A percentile compares a stretch with the other conserved stretches of the same genome.
Evolutionary conservation across 2,888 invertebrate species (phyloP).

Genomic region (Nomada fucata): DNA sequence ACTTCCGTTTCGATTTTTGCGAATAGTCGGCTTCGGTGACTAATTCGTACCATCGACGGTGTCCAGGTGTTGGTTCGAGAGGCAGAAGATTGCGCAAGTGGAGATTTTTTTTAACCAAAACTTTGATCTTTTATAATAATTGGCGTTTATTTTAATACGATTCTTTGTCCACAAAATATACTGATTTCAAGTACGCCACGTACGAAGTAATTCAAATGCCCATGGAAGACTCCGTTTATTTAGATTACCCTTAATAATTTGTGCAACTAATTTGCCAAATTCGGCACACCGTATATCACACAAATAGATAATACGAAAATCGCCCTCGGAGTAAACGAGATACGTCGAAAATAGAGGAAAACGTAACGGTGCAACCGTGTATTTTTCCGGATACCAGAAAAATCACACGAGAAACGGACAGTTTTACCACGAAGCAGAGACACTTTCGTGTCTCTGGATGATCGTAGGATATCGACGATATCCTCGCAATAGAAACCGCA

Average conservation of each 20-base stretch:
- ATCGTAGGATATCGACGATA: conserved; percentile 63
- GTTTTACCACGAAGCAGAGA: conserved; percentile 31
- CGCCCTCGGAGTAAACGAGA: no score
- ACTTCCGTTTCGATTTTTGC: background rate
- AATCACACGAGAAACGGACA: conserved; percentile 21
- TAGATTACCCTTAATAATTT: no score
- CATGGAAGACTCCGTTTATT: no score
- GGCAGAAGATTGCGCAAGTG: background rate
- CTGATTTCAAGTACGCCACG: no score
- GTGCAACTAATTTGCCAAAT: no score
- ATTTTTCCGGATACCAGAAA: conserved; percentile 16
- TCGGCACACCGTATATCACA: no score
- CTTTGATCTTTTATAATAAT: no score
- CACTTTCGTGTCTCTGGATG: conserved; percentile 43
- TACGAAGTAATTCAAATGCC: no score
- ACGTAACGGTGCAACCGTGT: background rate
- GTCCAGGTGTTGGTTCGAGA: background rate
- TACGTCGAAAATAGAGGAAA: background rate
- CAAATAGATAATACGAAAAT: no score
- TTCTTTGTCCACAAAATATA: no score
- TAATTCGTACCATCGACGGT: no score
- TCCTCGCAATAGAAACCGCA: conserved; percentile 58
- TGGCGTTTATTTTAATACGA: no score
- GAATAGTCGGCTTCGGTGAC: background rate
- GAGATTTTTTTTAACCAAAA: background rate